Evolutionary conservation across 2,888 invertebrate genomes (phyloP).

Genomic region (Nemotelus nigrinus): DNA sequence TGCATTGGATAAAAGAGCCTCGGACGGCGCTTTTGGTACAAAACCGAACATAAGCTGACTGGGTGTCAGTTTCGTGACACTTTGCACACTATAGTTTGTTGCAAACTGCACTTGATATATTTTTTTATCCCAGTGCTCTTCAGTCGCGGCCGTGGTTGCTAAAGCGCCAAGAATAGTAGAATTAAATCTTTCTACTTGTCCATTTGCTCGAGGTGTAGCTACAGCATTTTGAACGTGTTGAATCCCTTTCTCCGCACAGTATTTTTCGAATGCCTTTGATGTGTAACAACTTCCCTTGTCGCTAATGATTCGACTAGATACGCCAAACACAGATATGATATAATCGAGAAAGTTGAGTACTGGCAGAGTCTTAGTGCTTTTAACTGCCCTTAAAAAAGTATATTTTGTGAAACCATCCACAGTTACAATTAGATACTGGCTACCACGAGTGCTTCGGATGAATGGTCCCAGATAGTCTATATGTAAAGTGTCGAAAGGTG

Average conservation of each 20-base stretch:
- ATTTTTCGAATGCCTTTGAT: constrained; percentile 56
- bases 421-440: constrained; percentile 57
- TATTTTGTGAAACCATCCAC: constrained; percentile 62
- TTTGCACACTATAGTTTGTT: too few relatives aligned
- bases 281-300: constrained; percentile 61
- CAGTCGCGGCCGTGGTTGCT: neutral
- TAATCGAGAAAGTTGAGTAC: constrained; percentile 55
- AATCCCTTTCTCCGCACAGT: constrained; percentile 53
- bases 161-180: neutral
- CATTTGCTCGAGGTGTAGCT: constrained; percentile 55
- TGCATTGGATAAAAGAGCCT: neutral
- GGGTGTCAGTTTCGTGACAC: too few relatives aligned
- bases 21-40: constrained; percentile 40
- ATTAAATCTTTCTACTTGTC: constrained; percentile 53
- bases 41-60: constrained; percentile 50
- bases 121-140: constrained; percentile 25
- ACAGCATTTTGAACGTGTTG: constrained; percentile 53
- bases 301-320: constrained; percentile 56
- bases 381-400: constrained; percentile 56
- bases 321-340: constrained; percentile 56
- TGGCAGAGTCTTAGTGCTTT: constrained; percentile 55
- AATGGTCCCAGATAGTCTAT: constrained; percentile 64
- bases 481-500: constrained; percentile 62
- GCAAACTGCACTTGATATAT: constrained; percentile 50
- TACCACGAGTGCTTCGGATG: constrained; percentile 56